These are phyloP conservation scores for Coelinius sp. DNA, from an alignment of 2,888 invertebrate genomes.

Conservation along the genomic window DNA sequence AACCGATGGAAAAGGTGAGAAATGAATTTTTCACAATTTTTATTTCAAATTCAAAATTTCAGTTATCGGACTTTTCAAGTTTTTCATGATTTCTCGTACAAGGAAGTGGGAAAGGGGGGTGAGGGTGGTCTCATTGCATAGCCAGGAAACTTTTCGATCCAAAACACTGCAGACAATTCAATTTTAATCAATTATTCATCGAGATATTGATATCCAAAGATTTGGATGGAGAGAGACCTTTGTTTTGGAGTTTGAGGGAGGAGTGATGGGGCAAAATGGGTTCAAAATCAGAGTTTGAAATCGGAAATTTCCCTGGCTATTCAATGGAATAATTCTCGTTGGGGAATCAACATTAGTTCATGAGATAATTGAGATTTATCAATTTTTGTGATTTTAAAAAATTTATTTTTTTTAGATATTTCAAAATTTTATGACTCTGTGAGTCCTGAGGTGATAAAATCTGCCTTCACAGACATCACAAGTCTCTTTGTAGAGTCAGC, in stretches of 20 bases:
- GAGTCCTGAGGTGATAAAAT: conserved; percentile 57
- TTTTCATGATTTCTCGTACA: not conserved
- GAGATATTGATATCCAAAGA: not conserved
- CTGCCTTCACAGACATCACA: conserved; percentile 56
- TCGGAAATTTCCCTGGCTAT: not conserved
- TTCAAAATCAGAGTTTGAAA: not conserved
- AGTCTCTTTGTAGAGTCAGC: conserved; percentile 61
- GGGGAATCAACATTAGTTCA: not conserved
- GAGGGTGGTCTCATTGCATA: not conserved
- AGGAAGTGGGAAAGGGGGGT: not conserved
- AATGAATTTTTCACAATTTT: not conserved
- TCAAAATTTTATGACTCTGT: conserved; percentile 22
- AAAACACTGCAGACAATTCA: not conserved
- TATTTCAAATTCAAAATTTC: not conserved
- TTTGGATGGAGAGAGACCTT: not conserved
- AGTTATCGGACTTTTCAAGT: not conserved
- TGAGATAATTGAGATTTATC: too few species aligned
- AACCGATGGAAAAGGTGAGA: not conserved
- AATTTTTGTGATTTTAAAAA: too few species aligned
- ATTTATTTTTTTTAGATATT: not conserved
- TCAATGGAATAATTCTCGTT: not conserved
- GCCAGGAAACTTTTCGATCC: not conserved
- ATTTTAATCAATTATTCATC: not conserved
- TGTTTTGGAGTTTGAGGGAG: not conserved
- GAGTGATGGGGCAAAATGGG: not conserved